Conservation (phyloP, 2,797 vertebrate species). For the Hipposideros larvatus region DNA sequence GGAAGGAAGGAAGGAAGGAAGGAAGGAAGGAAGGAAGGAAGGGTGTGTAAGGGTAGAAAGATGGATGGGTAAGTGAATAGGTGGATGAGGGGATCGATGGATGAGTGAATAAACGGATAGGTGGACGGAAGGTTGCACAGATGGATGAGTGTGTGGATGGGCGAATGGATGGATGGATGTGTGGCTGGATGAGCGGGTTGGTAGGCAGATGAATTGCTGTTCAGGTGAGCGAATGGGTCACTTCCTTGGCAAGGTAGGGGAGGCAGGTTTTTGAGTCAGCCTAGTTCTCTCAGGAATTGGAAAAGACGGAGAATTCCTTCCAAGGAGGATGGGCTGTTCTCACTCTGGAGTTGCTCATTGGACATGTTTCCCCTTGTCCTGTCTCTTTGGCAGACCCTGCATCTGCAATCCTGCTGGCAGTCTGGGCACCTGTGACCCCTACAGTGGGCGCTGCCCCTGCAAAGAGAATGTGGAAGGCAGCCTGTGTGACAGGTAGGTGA, state of each 20-base stretch:
- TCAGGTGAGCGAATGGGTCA: background rate
- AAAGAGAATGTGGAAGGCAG: conserved; percentile 93
- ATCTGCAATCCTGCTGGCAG: conserved; percentile 91
- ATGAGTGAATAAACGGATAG: background rate
- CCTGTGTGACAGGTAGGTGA: conserved; percentile 92
- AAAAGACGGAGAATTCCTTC: background rate
- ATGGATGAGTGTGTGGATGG: fast-evolving
- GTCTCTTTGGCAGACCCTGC: conserved; percentile 89
- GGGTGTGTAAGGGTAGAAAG: too few relatives aligned
- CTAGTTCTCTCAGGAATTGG: background rate
- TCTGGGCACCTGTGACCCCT: conserved; percentile 90
- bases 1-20: too few relatives aligned
- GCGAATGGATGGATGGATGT: fast-evolving
- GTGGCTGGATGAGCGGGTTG: background rate
- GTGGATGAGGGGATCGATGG: background rate
- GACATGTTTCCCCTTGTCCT: background rate
- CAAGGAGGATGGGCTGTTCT: fast-evolving
- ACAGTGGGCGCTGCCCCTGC: conserved; percentile 93
- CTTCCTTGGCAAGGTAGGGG: background rate
- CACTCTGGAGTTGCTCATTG: background rate
- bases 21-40: too few relatives aligned
- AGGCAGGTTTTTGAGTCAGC: background rate
- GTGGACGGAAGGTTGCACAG: background rate
- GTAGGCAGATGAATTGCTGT: fast-evolving
- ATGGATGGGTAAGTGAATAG: too few relatives aligned